phyloP scores from a whole-genome alignment of 2,888 invertebrate species.

The Dyspetes luteomarginatus region DNA sequence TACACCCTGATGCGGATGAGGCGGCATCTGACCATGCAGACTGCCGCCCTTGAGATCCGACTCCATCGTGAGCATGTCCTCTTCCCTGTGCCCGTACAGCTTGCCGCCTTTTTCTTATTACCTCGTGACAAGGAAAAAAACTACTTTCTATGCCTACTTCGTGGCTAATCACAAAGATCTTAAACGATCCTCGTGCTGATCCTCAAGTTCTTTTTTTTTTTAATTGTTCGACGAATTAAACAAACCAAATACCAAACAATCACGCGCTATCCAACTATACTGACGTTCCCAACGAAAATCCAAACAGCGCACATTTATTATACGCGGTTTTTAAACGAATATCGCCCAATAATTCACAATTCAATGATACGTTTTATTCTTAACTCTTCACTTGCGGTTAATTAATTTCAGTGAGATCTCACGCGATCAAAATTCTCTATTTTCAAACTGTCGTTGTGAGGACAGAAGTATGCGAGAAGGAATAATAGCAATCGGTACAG shows the following conservation, averaged over 20 bases:
- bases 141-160: neutral
- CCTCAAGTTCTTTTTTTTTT: neutral
- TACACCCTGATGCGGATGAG: constrained; percentile 89
- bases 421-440: neutral
- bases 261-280: neutral
- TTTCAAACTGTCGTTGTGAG: neutral
- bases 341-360: neutral
- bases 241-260: neutral
- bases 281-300: neutral
- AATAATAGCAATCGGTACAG: neutral
- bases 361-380: neutral
- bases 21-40: constrained; percentile 93
- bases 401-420: neutral
- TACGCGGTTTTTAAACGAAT: neutral
- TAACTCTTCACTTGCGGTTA: neutral
- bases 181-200: neutral
- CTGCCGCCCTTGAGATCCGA: constrained; percentile 95
- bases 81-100: constrained; percentile 93
- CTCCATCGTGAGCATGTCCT: constrained; percentile 96
- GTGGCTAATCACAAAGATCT: neutral
- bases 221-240: neutral
- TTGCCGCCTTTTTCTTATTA: constrained; percentile 85
- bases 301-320: neutral
- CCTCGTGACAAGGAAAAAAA: constrained; percentile 30
- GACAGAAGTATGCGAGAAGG: neutral